phyloP scores from a whole-genome alignment of 37 sponge, comb jelly and placozoan genomes.

The Petrosia ficiformis region DNA sequence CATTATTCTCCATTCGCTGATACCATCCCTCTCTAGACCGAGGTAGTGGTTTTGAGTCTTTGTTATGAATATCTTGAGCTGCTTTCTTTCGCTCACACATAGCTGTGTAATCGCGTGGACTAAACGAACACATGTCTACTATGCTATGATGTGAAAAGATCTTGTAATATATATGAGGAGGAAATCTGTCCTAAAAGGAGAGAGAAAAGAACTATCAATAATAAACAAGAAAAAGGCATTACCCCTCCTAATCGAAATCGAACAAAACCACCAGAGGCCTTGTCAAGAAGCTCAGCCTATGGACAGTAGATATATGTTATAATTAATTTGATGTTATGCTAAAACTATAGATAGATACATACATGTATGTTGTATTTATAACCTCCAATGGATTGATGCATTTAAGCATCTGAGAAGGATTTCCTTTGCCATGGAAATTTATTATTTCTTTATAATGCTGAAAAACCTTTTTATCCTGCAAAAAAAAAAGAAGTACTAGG shows the following conservation, averaged over 20 bases:
- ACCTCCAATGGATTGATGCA: constrained; percentile 92
- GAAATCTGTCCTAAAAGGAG: constrained; percentile 65
- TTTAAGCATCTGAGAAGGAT: constrained; percentile 69
- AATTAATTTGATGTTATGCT: not conserved
- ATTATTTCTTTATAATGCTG: constrained; percentile 82
- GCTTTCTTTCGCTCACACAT: constrained; percentile 31
- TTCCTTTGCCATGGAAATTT: constrained; percentile 59
- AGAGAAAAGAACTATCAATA: not conserved
- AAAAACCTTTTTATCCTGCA: constrained; percentile 72
- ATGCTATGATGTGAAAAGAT: constrained; percentile 79
- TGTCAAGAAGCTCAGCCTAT: constrained; percentile 81
- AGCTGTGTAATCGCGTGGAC: constrained; percentile 91
- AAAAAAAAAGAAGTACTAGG: too few relatives aligned
- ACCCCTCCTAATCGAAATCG: constrained; percentile 94
- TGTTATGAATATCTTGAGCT: constrained; percentile 55
- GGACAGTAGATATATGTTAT: not conserved
- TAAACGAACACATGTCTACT: constrained; percentile 83
- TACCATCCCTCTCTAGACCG: constrained; percentile 77
- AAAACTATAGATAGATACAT: too few relatives aligned
- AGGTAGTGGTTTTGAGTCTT: not conserved
- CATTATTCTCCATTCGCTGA: constrained; percentile 88
- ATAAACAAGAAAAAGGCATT: constrained; percentile 4
- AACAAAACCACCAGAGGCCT: constrained; percentile 73
- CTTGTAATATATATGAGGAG: constrained; percentile 95
- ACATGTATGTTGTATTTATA: not conserved